These are phyloP conservation scores for Chaetophractus vellerosus DNA, from an alignment of 2,797 vertebrate species.

Conservation along the genomic window DNA sequence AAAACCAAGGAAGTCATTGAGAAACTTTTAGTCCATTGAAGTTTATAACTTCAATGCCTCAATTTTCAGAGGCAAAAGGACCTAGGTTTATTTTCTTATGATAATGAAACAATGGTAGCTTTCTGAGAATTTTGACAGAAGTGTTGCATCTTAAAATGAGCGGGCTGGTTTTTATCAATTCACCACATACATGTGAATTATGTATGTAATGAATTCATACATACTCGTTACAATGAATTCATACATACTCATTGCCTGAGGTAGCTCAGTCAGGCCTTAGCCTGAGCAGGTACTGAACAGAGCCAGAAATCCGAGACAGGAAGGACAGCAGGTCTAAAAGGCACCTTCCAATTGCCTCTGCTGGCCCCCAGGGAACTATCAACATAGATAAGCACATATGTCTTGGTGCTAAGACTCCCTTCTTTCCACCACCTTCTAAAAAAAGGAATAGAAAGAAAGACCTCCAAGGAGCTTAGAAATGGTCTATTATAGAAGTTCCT, in stretches of 20 bases:
- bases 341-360: background rate
- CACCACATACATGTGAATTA: too few relatives aligned
- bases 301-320: background rate
- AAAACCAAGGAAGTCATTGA: too few relatives aligned
- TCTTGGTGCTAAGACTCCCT: background rate
- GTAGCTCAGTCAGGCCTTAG: background rate
- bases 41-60: background rate
- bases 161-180: background rate
- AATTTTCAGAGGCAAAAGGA: slow-evolving; percentile 31
- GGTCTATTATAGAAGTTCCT: background rate
- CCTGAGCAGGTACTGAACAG: background rate
- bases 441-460: background rate
- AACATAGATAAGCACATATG: too few relatives aligned
- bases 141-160: background rate
- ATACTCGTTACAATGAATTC: background rate
- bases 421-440: background rate
- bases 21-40: too few relatives aligned
- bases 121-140: slow-evolving; percentile 25
- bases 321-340: background rate
- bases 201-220: too few relatives aligned
- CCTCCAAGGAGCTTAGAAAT: background rate
- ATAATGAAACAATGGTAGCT: background rate
- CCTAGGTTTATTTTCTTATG: background rate
- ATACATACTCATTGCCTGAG: background rate
- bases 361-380: background rate